phyloP scores from a whole-genome alignment of 2,888 invertebrate species.

The Amblyjoppa fuscipennis region DNA sequence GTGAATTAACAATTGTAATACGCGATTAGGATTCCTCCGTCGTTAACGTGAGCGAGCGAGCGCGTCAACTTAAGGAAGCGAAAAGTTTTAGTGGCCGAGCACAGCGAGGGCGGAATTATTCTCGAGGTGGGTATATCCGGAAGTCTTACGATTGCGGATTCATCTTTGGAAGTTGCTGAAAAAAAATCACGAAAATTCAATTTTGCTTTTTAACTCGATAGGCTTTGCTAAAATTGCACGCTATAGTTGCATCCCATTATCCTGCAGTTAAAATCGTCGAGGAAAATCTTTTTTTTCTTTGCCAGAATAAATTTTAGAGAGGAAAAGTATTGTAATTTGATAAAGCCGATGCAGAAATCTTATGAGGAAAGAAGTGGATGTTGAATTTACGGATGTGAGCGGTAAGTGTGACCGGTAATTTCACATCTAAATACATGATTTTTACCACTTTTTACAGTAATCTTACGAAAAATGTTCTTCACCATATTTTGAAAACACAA shows the following conservation, averaged over 20 bases:
- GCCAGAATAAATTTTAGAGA: background rate
- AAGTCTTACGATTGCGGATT: constrained; percentile 37
- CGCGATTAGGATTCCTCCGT: constrained; percentile 79
- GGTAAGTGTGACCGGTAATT: no score
- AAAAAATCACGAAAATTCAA: constrained; percentile 3
- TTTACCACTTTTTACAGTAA: no score
- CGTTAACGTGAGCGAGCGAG: constrained; percentile 81
- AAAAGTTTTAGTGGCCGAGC: constrained; percentile 78
- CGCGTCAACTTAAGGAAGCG: constrained; percentile 72
- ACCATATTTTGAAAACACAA: no score
- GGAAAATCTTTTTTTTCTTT: background rate
- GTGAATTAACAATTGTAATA: constrained; percentile 84
- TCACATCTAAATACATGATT: no score
- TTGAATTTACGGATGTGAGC: no score
- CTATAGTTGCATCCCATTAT: no score
- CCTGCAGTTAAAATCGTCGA: no score
- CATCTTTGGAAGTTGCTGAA: constrained; percentile 33
- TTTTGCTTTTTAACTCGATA: no score
- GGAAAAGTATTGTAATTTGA: background rate
- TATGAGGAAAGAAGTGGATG: background rate
- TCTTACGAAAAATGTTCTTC: no score
- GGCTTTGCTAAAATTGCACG: no score
- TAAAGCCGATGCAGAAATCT: background rate
- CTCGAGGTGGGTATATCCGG: constrained; percentile 52
- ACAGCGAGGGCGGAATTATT: constrained; percentile 75